Evolutionary conservation across 2,797 vertebrate genomes (phyloP), one percentile per base, ranked within the genome.

Genomic region (Allobates femoralis): DNA sequence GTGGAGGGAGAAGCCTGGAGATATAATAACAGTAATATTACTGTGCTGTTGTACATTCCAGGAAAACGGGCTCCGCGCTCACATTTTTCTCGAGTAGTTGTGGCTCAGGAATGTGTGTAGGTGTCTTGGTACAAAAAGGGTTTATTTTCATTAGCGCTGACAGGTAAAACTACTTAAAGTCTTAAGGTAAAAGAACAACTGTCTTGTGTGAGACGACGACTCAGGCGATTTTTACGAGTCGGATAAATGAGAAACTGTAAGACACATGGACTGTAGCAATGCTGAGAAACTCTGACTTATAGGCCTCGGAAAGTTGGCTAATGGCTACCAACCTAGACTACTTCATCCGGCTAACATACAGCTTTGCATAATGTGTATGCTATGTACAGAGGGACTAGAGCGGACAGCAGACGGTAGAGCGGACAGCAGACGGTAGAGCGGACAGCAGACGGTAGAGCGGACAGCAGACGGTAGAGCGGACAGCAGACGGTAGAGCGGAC

Each of bases 31-130:
- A 46, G 58, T 53, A 69, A 76, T 81, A 81, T 53, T 80, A 28
- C 8, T 67, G 69, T 69, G 26, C 53, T 80, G 84, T 53, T 50
- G 58, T 60, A 53, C 55, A 51, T 75, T 81, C 71, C 69, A 15
- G 51, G 64, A 69, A 79, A 62, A 55, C 18, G 21, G 71, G 30
- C 69, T 55, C 58, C 10, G 58, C 62, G n/a, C 64, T 82, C 32
- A 67, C 34, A 86, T 62, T 50, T 82, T 60, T 83, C 51, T 15
- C 1, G 5, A 50, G 55, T 66, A 82, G 46, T 67, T 86, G 56
- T 67, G 58, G 46, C 46, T 81, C 16, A 66, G 85, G 85, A 81
- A 86, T 86, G 79, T 77, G 77, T 85, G 77, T 76, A 76, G 71
- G 85, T 74, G 78, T 64, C 56, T 32, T 86, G 67, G 79, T 66